phyloP scores from a whole-genome alignment of 2,888 invertebrate species.

The Lypha dubia region DNA sequence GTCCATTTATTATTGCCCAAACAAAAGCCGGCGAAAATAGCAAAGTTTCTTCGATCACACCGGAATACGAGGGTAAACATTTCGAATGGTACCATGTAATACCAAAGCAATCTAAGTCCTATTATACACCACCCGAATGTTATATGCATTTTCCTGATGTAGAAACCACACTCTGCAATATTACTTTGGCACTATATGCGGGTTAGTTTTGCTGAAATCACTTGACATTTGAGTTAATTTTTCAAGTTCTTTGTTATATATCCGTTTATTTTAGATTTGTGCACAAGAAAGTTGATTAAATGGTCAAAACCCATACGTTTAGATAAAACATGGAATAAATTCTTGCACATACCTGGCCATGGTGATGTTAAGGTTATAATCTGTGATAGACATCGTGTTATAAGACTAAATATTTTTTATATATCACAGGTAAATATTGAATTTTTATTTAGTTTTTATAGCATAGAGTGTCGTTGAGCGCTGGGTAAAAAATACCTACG shows the following conservation, averaged over 20 bases:
- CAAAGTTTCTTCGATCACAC: slow-evolving; percentile 78
- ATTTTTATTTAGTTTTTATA: background rate
- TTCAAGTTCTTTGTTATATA: background rate
- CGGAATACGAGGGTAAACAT: slow-evolving; percentile 80
- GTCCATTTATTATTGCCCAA: slow-evolving; percentile 87
- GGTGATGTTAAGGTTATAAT: slow-evolving; percentile 85
- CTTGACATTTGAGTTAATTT: background rate
- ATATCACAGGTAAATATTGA: slow-evolving; percentile 78
- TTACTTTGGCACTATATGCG: slow-evolving; percentile 81
- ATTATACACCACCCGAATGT: slow-evolving; percentile 89
- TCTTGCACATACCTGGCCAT: slow-evolving; percentile 85
- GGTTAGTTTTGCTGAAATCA: slow-evolving; percentile 74
- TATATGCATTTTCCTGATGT: slow-evolving; percentile 87
- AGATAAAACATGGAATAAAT: slow-evolving; percentile 84
- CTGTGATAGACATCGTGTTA: slow-evolving; percentile 82
- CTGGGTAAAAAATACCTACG: too few species aligned
- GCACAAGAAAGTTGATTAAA: slow-evolving; percentile 77
- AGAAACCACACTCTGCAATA: slow-evolving; percentile 82
- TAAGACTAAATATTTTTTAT: slow-evolving; percentile 80
- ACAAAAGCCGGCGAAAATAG: slow-evolving; percentile 80
- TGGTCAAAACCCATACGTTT: slow-evolving; percentile 85
- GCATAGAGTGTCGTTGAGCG: too few species aligned
- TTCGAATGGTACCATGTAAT: slow-evolving; percentile 87
- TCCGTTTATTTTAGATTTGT: slow-evolving; percentile 67
- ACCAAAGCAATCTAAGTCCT: slow-evolving; percentile 84